Base-by-base conservation (phyloP, 1,140 invertebrate genomes). In the Aricia agestis region DNA sequence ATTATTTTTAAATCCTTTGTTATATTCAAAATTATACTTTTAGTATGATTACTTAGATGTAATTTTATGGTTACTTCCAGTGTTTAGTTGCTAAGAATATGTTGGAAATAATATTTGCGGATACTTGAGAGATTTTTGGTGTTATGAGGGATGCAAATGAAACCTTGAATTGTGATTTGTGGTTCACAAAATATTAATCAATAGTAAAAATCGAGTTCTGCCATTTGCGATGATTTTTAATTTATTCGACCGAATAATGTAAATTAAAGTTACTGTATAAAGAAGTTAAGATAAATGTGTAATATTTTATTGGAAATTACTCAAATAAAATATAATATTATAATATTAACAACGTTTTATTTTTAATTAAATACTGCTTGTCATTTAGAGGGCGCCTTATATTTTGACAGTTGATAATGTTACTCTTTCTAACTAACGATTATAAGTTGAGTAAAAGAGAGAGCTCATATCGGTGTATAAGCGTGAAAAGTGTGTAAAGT, bases 221-320 rank as follows among this genome's bases (percentile, higher is more conserved):
- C 13, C 45, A 52, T 52, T 52, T 15, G 7, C 45, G 45, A 52
- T 52, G 3, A 11, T 52, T 52, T 52, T 52, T 52, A 13, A 52
- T 52, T 52, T 52, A 52, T 52, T 15, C 45, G 45, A 52, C 45
- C 1, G 45, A 52, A 52, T 52, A 52, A 52, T 52, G 45, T 52
- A 52, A 52, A 52, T 52, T 52, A 52, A 52, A 13, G 9, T 52
- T 11, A 52, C 45, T 52, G 74, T 81, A 82, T 78, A 83, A 82
- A 85, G 80, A 76, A 70, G 70, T 81, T 74, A 77, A 79, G 73
- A 77, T 77, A 82, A 18, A 25, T 84, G 83, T 87, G 84, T 84
- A 72, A 85, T 84, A 85, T 83, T 83, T 84, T 84, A 85, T 83
- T 83, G 82, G 76, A 83, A 84, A 79, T 81, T 82, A 85, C 75